Conservation (phyloP, 2,797 vertebrate genomes). For the Scolopax bukidnonensis region DNA sequence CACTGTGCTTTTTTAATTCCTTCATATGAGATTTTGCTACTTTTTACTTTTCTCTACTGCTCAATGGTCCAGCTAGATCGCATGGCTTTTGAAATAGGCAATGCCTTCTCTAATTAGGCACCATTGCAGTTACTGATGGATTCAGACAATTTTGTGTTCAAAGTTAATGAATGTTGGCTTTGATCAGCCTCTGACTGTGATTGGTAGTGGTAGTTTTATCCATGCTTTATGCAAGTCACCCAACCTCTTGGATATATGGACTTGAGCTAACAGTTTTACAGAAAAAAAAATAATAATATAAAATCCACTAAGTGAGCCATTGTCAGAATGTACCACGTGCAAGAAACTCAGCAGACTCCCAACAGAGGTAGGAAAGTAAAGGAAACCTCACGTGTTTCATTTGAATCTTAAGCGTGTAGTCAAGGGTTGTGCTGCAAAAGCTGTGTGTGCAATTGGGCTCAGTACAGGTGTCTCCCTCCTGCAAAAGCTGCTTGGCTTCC, state of each 20-base stretch:
- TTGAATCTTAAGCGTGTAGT: neutral
- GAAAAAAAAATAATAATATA: neutral
- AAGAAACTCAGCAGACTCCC: neutral
- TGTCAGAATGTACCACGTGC: neutral
- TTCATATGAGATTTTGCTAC: conserved; percentile 50
- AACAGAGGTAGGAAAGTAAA: neutral
- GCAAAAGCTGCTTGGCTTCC: neutral
- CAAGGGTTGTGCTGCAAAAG: neutral
- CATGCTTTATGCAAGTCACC: conserved; percentile 45
- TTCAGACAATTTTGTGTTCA: conserved; percentile 68
- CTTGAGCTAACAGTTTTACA: neutral
- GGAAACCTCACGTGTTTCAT: neutral
- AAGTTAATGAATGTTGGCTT: conserved; percentile 72
- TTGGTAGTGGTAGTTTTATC: conserved; percentile 43
- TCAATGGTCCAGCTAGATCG: conserved; percentile 65
- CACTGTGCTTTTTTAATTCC: conserved; percentile 61
- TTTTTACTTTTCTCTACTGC: conserved; percentile 51
- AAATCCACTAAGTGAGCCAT: neutral
- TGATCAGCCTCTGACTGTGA: conserved; percentile 62
- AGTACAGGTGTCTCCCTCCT: neutral
- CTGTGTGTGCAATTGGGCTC: neutral
- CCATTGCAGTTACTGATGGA: conserved; percentile 65
- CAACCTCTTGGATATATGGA: conserved; percentile 32
- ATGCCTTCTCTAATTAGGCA: conserved; percentile 62
- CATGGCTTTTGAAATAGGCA: conserved; percentile 59